Base-by-base conservation (phyloP, 2,113 vertebrate species). In the Serinus canaria region DNA sequence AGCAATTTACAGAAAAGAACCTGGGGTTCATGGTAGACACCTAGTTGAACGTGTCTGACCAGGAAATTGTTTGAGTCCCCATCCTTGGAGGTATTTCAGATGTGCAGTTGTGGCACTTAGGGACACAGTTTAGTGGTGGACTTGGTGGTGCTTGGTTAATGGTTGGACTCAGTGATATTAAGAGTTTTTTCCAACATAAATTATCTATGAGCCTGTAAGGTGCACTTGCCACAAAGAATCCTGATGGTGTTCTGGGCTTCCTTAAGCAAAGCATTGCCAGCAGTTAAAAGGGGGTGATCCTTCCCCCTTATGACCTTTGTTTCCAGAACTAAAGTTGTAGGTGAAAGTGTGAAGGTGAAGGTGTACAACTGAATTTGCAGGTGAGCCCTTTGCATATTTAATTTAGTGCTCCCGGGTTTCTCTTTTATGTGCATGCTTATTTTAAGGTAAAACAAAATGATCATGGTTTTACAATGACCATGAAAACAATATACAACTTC, bases 141-240 rank as follows among this genome's bases (percentile, higher is more conserved):
- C 7, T 49, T 63, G 49, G 25, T 2, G 0, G 7, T 43, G 24
- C 18, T 27, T 22, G 9, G 3, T 56, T 31, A 37, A 64, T 41
- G 21, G 11, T 15, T 80, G 58, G 5, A 55, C 17, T 35, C 31
- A 31, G 31, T 27, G 20, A 49, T 12, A 35, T 41, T 35, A 35
- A 47, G 24, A 25, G 9, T 31, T 49, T 88, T 72, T 72, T 49
- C 25, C 10, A 50, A 23, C 13, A 20, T 27, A 80, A 56, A 35
- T 49, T 2, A 66, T 23, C 31, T 50, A 27, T 7, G 5, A 74
- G 5, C 30, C 25, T 0, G 0, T 5, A 8, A 19, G 24, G 13
- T 39, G 15, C 4, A 7, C 10, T 56, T 69, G 17, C 9, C 2
- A 5, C 30, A 39, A 43, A 52, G 15, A 35, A 28, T 15, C 18